phyloP scores from a whole-genome alignment of 1,140 invertebrate genomes.

The Fopius arisanus region DNA sequence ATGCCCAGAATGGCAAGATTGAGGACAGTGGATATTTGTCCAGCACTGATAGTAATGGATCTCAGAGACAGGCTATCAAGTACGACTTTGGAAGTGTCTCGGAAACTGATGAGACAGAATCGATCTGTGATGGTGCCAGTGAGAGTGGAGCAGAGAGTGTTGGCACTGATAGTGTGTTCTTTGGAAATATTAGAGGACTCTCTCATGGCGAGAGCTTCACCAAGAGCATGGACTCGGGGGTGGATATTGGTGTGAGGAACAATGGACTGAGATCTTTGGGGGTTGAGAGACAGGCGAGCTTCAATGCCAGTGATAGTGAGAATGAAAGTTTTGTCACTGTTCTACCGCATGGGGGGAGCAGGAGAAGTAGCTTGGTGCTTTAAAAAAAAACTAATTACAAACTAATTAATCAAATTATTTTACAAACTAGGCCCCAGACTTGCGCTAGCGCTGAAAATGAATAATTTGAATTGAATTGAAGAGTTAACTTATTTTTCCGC shows the following conservation, averaged over 20 bases:
- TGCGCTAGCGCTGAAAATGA: no score
- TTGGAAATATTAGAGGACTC: slow-evolving; percentile 63
- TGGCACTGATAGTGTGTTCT: slow-evolving; percentile 83
- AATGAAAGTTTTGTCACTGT: slow-evolving; percentile 65
- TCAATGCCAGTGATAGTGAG: slow-evolving; percentile 61
- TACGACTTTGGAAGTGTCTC: slow-evolving; percentile 63
- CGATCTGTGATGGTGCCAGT: slow-evolving; percentile 76
- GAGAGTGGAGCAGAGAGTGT: slow-evolving; percentile 86
- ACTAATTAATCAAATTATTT: no score
- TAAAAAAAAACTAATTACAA: not conserved
- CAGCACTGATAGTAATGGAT: slow-evolving; percentile 75
- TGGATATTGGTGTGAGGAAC: slow-evolving; percentile 40
- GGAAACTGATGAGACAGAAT: slow-evolving; percentile 77
- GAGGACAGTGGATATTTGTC: slow-evolving; percentile 75
- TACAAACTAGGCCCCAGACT: no score
- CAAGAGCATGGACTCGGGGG: slow-evolving; percentile 57
- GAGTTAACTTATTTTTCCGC: no score
- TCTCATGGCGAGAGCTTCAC: slow-evolving; percentile 62
- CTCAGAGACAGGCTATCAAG: slow-evolving; percentile 48
- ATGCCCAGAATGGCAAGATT: slow-evolving; percentile 35
- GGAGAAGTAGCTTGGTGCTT: slow-evolving; percentile 35
- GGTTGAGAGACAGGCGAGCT: slow-evolving; percentile 38
- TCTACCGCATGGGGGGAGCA: slow-evolving; percentile 43
- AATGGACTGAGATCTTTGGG: slow-evolving; percentile 32
- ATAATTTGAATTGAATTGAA: no score